phyloP scores from a whole-genome alignment of 1,140 invertebrate genomes.

The Drosophila pseudoananassae region DNA sequence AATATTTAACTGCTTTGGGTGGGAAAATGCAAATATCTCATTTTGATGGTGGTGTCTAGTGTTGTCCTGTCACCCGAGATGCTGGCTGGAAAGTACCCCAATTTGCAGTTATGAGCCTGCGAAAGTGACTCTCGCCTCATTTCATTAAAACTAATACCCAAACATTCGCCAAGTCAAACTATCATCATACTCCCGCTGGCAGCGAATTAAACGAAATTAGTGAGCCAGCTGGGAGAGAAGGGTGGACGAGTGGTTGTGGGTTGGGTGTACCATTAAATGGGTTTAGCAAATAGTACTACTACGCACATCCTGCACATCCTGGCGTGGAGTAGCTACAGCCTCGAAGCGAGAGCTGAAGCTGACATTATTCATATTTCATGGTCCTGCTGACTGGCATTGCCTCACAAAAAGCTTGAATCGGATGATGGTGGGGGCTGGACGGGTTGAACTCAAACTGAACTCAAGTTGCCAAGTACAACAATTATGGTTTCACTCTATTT shows the following conservation, averaged over 20 bases:
- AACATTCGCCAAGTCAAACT: constrained; percentile 57
- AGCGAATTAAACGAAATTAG: constrained; percentile 76
- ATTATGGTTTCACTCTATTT: constrained; percentile 79
- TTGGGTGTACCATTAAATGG: constrained; percentile 57
- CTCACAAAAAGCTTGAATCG: constrained; percentile 55
- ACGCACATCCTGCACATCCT: constrained; percentile 59
- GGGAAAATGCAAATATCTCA: constrained; percentile 62
- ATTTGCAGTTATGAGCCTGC: constrained; percentile 70
- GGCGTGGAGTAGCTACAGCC: constrained; percentile 6
- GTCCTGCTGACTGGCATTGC: constrained; percentile 45
- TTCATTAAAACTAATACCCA: constrained; percentile 74
- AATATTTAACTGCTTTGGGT: constrained; percentile 52
- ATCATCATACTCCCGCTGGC: constrained; percentile 47
- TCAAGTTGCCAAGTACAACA: constrained; percentile 75
- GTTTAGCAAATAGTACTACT: constrained; percentile 62
- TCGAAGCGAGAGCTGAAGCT: constrained; percentile 20
- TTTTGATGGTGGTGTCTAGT: neutral
- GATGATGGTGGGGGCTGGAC: neutral
- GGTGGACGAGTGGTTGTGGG: neutral
- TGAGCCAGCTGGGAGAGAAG: constrained; percentile 8
- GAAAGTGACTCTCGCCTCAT: constrained; percentile 41
- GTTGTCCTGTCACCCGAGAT: constrained; percentile 34
- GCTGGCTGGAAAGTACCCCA: constrained; percentile 40
- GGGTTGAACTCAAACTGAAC: constrained; percentile 28
- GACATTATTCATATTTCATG: constrained; percentile 80